Evolutionary conservation across 2,113 vertebrate species (phyloP).

Genomic region (Psophia crepitans): DNA sequence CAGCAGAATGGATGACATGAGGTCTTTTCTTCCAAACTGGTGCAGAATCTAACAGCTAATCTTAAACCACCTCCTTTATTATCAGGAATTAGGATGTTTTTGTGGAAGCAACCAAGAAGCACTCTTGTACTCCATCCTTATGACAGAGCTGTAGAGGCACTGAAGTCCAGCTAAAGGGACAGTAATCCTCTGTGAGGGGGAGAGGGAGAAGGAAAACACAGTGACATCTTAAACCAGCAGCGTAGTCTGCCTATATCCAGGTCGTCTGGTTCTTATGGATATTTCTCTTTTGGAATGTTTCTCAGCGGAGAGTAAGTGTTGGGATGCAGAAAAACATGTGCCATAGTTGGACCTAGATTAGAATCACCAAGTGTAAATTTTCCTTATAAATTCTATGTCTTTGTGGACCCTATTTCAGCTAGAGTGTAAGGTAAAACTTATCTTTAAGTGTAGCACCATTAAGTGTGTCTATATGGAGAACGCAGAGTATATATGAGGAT

Average conservation of each 20-base stretch:
- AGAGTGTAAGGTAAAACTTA: not conserved
- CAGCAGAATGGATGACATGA: not conserved
- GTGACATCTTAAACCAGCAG: not conserved
- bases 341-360: not conserved
- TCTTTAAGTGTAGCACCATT: not conserved
- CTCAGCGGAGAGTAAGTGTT: not conserved
- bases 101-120: not conserved
- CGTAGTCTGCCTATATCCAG: not conserved
- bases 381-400: not conserved
- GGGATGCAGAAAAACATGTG: not conserved
- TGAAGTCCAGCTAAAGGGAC: not conserved
- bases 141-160: not conserved
- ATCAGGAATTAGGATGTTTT: not conserved
- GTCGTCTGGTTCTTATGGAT: not conserved
- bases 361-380: not conserved
- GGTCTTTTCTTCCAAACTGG: not conserved
- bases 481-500: not conserved
- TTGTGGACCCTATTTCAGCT: not conserved
- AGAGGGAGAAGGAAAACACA: not conserved
- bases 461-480: not conserved
- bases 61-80: not conserved
- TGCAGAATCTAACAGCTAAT: not conserved
- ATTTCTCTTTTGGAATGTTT: not conserved
- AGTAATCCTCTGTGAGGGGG: not conserved
- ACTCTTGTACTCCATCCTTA: not conserved